Base-by-base conservation (phyloP, 2,888 invertebrate genomes). In the Caenorhabditis doughertyi region DNA sequence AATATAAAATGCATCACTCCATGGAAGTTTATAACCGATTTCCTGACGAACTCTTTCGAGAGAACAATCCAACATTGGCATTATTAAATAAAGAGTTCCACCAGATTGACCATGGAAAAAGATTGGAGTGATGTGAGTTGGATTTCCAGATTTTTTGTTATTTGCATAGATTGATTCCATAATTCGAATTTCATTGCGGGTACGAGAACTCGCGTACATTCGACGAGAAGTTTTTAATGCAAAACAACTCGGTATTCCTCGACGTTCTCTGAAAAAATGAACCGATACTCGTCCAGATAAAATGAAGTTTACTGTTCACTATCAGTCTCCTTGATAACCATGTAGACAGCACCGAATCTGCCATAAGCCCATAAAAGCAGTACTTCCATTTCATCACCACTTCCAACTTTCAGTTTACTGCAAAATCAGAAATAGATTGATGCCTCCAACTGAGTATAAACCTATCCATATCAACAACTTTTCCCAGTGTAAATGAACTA, bases 41-140 rank as follows among this genome's bases (percentile, higher is more conserved):
- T 81, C 76, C 32, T 65, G 70, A 11, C 71, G 68, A 11, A 81
- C 49, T 51, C 67, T 81, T 16, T 58, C 74, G n/a, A 81, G 53
- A 44, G 65, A 71, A 5, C 44, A 55, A 35, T 76, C 81, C 58
- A 76, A 51, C 51, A 58, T 51, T 44, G 71, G 76, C 81, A 81
- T 81, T 1, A 76, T 25, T 2, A 76, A 32, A 32, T 76, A 76
- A 1, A 67, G 67, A 13, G 49, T 58, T 25, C 74, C 74, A 23
- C 58, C 74, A 9, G 74, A 27, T 16, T 35, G 44, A 32, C 74
- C 74, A 42, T 49, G 27, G 7, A 67, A 47, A n/a, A 47, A 56
- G 9, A 74, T 56, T 4, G 74, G 74, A n/a, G 74, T 74, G 16
- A 74, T 74, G 18, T 56, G 64, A 18, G 74, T 65, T 16, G 62